phyloP scores from a whole-genome alignment of 92 coral and sea anemone species.

The Muricea muricata region DNA sequence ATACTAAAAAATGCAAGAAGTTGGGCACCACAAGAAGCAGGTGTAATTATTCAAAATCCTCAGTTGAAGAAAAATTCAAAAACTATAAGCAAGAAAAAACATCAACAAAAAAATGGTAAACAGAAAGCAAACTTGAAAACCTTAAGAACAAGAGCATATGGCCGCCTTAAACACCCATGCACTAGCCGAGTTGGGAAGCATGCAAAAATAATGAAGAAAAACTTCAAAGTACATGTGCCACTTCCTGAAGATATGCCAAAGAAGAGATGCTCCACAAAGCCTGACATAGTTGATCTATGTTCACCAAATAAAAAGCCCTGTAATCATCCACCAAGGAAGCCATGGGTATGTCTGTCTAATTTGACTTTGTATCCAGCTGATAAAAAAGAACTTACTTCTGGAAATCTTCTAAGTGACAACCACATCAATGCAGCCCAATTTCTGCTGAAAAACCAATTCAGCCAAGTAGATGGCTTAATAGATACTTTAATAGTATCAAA shows the following conservation, averaged over 20 bases:
- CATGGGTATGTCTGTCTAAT: no score
- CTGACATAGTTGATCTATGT: no score
- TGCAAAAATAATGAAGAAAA: no score
- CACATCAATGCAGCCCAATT: conserved; percentile 3
- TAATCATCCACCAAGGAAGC: neutral
- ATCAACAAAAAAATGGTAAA: neutral
- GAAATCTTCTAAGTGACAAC: conserved; percentile 6
- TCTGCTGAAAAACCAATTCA: neutral
- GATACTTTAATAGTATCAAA: conserved; percentile 2
- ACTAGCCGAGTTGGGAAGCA: no score
- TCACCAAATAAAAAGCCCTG: no score
- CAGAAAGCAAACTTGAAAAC: neutral
- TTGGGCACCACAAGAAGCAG: conserved; percentile 4
- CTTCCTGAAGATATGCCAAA: no score
- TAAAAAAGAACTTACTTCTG: neutral
- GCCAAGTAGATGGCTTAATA: neutral
- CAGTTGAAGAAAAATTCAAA: neutral
- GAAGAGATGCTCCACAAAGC: no score
- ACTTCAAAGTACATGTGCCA: no score
- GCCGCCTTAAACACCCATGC: no score
- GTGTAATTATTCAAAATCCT: no score
- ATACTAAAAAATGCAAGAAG: neutral
- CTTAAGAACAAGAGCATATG: no score
- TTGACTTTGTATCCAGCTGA: neutral
- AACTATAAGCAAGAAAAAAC: no score